Percentiles rank a stretch among this genome's conserved stretches.
These are phyloP conservation scores for Leucopsar rothschildi DNA, from an alignment of 2,113 vertebrate species.

Conservation along the genomic window DNA sequence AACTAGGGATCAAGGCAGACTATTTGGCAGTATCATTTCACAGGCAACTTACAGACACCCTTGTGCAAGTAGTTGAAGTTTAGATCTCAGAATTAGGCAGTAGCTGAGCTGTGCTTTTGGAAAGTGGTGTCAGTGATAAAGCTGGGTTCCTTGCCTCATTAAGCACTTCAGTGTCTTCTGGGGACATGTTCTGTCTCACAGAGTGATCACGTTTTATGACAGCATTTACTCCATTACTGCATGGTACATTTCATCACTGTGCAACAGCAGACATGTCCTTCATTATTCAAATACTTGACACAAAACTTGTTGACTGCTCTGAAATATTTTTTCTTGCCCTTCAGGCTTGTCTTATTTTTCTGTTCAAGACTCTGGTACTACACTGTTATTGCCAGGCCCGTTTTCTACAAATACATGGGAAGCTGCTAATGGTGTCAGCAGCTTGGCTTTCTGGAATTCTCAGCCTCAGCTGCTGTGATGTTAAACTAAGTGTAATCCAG, in stretches of 20 bases:
- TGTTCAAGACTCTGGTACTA: not conserved
- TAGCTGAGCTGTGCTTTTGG: not conserved
- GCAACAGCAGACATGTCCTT: not conserved
- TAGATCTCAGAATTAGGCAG: not conserved
- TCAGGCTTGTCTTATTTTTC: not conserved
- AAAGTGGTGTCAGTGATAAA: not conserved
- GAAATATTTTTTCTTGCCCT: not conserved
- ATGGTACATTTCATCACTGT: not conserved
- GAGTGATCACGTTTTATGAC: not conserved
- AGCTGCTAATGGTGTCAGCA: fast-evolving
- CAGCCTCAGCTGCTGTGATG: not conserved
- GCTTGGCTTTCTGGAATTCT: not conserved
- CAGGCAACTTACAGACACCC: not conserved
- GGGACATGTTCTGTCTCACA: not conserved
- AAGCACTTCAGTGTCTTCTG: not conserved
- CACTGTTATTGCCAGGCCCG: not conserved
- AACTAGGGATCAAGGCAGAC: not conserved
- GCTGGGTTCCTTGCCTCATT: not conserved
- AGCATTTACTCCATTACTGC: not conserved
- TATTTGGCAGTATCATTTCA: not conserved
- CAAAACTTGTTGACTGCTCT: not conserved
- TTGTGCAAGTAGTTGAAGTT: not conserved
- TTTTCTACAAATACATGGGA: not conserved
- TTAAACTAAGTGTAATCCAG: not conserved
- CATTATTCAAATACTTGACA: not conserved